phyloP scores from a whole-genome alignment of 2,888 invertebrate species.

The Pherbina coryleti region DNA sequence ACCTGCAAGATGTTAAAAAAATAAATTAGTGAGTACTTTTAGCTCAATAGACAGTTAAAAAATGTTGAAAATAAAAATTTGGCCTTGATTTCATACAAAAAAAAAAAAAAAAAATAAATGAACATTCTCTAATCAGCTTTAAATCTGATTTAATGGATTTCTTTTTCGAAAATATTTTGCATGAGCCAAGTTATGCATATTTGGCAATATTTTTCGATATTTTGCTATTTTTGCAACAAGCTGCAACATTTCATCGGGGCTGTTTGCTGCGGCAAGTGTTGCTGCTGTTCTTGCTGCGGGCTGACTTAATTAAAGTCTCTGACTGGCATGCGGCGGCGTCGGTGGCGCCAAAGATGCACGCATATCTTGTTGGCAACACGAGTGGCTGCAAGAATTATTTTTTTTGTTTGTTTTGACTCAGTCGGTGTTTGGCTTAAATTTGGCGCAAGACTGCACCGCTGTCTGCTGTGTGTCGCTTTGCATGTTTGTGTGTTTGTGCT shows the following conservation, averaged over 20 bases:
- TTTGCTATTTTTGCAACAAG: background rate
- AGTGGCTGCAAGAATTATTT: too few species aligned
- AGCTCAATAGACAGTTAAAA: too few species aligned
- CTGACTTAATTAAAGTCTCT: conserved; percentile 18
- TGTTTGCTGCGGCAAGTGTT: background rate
- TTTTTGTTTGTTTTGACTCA: background rate
- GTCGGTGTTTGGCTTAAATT: background rate
- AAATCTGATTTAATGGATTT: background rate
- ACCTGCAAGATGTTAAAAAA: conserved; percentile 72
- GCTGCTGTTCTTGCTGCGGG: background rate
- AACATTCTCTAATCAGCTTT: background rate
- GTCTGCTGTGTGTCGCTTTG: background rate
- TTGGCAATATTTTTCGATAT: background rate
- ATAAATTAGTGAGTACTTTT: background rate
- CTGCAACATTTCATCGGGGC: background rate
- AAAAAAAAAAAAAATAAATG: conserved; percentile 9
- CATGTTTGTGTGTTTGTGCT: background rate
- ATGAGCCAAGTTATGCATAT: background rate
- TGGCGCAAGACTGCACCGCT: background rate
- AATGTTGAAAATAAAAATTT: too few species aligned
- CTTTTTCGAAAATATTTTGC: background rate
- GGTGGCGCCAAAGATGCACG: conserved; percentile 27
- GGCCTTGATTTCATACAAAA: background rate
- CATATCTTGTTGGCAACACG: background rate
- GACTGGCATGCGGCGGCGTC: conserved; percentile 10